Conservation (phyloP, 2,113 vertebrate species). For the Cricetomys ansorgei region DNA sequence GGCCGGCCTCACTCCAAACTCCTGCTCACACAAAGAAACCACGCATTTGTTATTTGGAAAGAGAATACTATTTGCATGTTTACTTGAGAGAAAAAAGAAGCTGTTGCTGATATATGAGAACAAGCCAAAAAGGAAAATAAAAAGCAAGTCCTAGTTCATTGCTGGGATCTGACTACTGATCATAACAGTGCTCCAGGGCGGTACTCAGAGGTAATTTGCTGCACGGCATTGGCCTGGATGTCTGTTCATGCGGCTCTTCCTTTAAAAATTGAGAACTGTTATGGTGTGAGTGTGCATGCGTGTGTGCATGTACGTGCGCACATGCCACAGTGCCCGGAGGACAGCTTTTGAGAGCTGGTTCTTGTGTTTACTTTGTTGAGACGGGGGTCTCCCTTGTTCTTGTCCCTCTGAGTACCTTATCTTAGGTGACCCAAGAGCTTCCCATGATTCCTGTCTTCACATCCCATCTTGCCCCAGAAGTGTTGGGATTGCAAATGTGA, state of each 20-base stretch:
- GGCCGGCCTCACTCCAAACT: not conserved
- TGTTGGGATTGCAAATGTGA: not conserved
- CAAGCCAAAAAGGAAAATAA: slow-evolving; percentile 32
- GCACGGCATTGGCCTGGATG: not conserved
- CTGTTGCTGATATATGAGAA: slow-evolving; percentile 20
- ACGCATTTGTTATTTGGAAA: slow-evolving; percentile 8
- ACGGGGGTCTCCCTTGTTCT: not conserved
- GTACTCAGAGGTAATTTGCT: slow-evolving; percentile 5
- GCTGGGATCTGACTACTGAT: not conserved
- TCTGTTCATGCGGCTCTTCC: not conserved
- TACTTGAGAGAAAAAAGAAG: slow-evolving; percentile 37
- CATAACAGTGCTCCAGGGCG: slow-evolving; percentile 67
- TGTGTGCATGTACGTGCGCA: not conserved
- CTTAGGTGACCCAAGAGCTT: not conserved
- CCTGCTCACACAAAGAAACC: slow-evolving; percentile 38
- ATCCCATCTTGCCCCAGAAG: not conserved
- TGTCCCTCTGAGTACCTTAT: not conserved
- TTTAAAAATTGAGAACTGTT: not conserved
- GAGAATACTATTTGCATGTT: slow-evolving; percentile 51
- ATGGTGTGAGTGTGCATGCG: too few relatives aligned
- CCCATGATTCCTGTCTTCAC: not conserved
- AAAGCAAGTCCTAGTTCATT: slow-evolving; percentile 16
- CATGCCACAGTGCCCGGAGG: not conserved
- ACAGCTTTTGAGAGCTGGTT: too few relatives aligned
- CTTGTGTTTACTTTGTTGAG: not conserved